phyloP scores from a whole-genome alignment of 2,797 vertebrate species.

The Pipistrellus nathusii region DNA sequence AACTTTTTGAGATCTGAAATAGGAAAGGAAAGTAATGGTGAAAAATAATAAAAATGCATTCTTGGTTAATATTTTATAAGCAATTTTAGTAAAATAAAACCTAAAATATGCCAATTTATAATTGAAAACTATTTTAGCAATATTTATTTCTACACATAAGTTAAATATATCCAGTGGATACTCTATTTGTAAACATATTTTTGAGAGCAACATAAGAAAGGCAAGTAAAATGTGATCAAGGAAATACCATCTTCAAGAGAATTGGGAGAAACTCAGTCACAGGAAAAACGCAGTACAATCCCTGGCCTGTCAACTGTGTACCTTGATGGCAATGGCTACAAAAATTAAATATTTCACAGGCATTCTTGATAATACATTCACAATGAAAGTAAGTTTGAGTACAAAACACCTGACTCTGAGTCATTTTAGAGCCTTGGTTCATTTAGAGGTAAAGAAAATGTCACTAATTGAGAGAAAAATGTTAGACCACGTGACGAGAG shows the following conservation, averaged over 20 bases:
- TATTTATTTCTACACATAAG: background rate
- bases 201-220: background rate
- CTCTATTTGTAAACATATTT: background rate
- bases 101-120: background rate
- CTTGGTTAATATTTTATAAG: slow-evolving; percentile 35
- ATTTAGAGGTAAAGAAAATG: background rate
- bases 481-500: background rate
- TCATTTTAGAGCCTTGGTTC: background rate
- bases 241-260: background rate
- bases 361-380: background rate
- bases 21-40: background rate
- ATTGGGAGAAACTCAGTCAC: background rate
- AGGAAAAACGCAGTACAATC: background rate
- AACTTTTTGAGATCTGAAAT: slow-evolving; percentile 86
- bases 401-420: background rate
- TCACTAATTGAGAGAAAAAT: background rate
- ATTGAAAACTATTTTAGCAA: slow-evolving; percentile 3
- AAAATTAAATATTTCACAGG: background rate
- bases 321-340: background rate
- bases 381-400: background rate
- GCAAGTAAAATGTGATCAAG: background rate
- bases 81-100: slow-evolving; percentile 3
- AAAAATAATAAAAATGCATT: background rate
- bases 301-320: background rate
- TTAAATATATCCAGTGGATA: background rate